Evolutionary conservation across 1,140 invertebrate genomes (phyloP).

Genomic region (Lycorma delicatula): DNA sequence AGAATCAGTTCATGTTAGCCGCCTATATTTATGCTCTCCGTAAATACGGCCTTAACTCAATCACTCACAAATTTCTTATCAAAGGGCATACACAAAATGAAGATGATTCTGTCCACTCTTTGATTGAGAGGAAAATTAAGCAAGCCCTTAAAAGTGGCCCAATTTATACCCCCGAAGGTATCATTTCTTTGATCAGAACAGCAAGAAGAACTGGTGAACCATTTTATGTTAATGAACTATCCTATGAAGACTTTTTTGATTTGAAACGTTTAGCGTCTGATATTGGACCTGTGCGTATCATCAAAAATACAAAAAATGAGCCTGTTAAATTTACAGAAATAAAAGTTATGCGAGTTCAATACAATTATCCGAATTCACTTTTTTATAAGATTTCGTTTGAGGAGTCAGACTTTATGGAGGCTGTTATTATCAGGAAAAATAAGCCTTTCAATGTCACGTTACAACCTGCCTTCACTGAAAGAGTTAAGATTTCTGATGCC

Average conservation of each 20-base stretch:
- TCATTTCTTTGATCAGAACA: neutral
- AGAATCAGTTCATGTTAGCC: conserved; percentile 34
- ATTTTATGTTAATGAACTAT: neutral
- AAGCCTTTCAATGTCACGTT: no score
- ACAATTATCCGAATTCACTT: neutral
- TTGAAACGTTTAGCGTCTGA: neutral
- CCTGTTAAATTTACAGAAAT: neutral
- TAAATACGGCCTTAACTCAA: conserved; percentile 8
- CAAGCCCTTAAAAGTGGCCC: conserved; percentile 3
- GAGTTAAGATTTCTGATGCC: no score
- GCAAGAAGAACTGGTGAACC: neutral
- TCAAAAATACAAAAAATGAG: no score
- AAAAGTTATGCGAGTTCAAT: neutral
- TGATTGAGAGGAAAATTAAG: conserved; percentile 33
- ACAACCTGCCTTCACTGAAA: no score
- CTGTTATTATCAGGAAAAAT: no score
- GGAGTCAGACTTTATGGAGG: no score
- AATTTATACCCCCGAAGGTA: neutral
- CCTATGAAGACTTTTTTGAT: neutral
- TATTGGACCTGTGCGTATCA: neutral
- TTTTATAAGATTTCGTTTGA: no score
- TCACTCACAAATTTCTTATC: conserved; percentile 18
- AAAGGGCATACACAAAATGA: conserved; percentile 16
- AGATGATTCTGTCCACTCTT: conserved; percentile 4
- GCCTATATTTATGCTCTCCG: conserved; percentile 30